phyloP scores from a whole-genome alignment of 2,113 vertebrate species.

The Collichthys lucidus region DNA sequence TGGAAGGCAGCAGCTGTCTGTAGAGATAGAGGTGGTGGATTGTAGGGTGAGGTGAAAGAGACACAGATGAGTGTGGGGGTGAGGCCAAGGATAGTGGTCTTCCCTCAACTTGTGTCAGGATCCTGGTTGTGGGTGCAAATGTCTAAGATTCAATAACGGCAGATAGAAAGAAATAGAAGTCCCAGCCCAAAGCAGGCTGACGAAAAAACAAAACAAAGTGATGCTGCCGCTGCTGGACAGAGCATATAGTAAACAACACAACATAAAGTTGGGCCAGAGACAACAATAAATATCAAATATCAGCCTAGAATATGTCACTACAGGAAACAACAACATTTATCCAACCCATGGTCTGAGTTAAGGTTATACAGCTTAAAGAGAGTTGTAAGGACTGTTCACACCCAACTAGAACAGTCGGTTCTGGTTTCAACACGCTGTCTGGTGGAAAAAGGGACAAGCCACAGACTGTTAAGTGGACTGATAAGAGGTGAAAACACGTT shows the following conservation, averaged over 20 bases:
- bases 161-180: constrained; percentile 1
- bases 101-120: constrained; percentile 14
- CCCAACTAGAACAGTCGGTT: background rate
- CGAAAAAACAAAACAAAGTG: background rate
- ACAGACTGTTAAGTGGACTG: background rate
- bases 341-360: background rate
- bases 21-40: constrained; percentile 19
- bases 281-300: background rate
- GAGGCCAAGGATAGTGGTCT: constrained; percentile 20
- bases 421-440: constrained; percentile 1
- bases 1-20: constrained; percentile 63
- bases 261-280: background rate
- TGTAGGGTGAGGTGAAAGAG: constrained; percentile 22
- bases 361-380: background rate
- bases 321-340: too few species aligned
- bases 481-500: constrained; percentile 10
- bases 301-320: background rate
- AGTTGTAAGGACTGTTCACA: background rate
- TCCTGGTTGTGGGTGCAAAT: constrained; percentile 31
- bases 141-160: constrained; percentile 19
- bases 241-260: background rate
- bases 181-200: background rate
- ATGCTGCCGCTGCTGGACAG: constrained; percentile 5
- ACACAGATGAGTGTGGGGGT: constrained; percentile 22
- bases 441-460: constrained; percentile 14